Evolutionary conservation across 2,888 invertebrate species (phyloP), one percentile per base, ranked within the genome.

Genomic region (Spodoptera picta): DNA sequence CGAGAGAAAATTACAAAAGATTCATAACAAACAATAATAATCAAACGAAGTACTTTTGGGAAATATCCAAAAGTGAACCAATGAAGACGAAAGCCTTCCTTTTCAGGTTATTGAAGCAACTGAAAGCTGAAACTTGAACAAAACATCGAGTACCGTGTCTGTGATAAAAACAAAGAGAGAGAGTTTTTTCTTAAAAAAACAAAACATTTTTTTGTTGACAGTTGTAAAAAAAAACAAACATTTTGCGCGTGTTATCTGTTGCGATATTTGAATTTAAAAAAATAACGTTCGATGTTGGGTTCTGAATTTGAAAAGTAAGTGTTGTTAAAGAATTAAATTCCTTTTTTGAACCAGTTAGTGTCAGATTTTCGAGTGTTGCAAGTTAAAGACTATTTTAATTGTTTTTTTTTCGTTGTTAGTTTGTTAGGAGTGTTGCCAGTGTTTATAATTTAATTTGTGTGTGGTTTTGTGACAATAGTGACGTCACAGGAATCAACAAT

Each of bases 401-500:
- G 52, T 12, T 65, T 67, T 67, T 14, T 14, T 73, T 43, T 36
- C 53, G 44, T 46, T 61, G 42, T 52, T 62, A 62, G 56, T 57
- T 64, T 6, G 43, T 61, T 65, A 36, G 19, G 23, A 61, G 73
- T 73, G 79, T 69, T 67, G 61, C 63, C 69, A 67, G 79, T 75
- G 79, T 76, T 68, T 44, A 46, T 48, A 67, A 60, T 75, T 80
- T 73, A 77, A 72, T 79, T 77, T 69, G 65, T 77, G 79, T 75
- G 78, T 81, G 77, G 75, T 80, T 83, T 82, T 82, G 88, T 82
- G 88, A 86, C 84, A 81, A 76, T 86, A 93, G 90, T 93, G 93
- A 82, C 92, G 83, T 91, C 93, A 74, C 91, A 93, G 84, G 93
- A 92, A 86, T 93, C 93, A 60, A 92, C 91, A 65, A 94, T 94